phyloP scores from a whole-genome alignment of 1,140 invertebrate genomes.

The Uloborus diversus region DNA sequence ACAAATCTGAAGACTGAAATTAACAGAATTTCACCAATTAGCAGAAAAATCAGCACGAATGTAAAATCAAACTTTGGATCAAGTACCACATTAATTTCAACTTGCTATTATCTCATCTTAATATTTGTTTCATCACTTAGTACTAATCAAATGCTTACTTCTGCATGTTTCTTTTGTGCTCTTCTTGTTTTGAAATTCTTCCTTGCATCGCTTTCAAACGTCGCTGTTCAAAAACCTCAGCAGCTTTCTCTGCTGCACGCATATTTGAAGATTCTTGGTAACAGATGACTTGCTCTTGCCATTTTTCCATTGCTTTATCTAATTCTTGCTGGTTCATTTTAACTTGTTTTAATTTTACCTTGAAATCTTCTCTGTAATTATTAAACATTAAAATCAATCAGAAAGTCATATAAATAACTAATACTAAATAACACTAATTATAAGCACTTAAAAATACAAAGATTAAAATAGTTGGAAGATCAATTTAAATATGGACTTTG shows the following conservation, averaged over 20 bases:
- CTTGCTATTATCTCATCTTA: too few relatives aligned
- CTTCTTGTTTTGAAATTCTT: conserved; percentile 40
- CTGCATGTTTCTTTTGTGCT: conserved; percentile 54
- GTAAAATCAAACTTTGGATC: too few relatives aligned
- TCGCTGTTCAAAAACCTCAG: conserved; percentile 31
- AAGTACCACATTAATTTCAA: too few relatives aligned
- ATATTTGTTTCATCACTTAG: too few relatives aligned
- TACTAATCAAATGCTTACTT: too few relatives aligned
- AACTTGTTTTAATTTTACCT: conserved; percentile 38
- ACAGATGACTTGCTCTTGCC: conserved; percentile 37
- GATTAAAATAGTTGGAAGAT: too few relatives aligned
- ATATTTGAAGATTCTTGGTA: conserved; percentile 50
- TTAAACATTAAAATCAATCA: background rate
- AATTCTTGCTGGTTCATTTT: conserved; percentile 51
- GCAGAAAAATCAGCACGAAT: too few relatives aligned
- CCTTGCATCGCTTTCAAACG: conserved; percentile 34
- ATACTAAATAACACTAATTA: background rate
- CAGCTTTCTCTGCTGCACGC: conserved; percentile 46
- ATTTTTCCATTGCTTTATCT: conserved; percentile 50
- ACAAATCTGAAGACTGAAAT: too few relatives aligned
- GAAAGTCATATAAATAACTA: background rate
- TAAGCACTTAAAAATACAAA: too few relatives aligned
- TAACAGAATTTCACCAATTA: too few relatives aligned
- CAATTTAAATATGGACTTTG: too few relatives aligned
- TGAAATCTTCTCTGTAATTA: conserved; percentile 38